Conservation (phyloP, 2,113 vertebrate genomes). For the Hyperoodon ampullatus region DNA sequence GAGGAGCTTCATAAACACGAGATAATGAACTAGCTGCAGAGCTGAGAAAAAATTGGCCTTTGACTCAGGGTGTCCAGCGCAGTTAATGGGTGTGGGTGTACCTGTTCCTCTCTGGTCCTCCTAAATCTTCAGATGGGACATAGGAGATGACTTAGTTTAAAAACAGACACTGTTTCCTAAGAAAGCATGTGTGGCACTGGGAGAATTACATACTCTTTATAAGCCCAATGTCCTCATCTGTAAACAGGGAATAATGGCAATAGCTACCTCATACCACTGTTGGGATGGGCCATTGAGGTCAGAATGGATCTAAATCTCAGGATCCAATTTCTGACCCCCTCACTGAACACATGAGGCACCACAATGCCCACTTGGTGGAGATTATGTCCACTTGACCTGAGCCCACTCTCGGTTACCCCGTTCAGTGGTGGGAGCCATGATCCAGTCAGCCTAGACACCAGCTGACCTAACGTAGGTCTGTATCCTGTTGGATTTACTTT, state of each 20-base stretch:
- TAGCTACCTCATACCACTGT: neutral
- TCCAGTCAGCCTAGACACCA: neutral
- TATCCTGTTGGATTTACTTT: neutral
- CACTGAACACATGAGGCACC: neutral
- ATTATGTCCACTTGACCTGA: neutral
- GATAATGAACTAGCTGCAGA: neutral
- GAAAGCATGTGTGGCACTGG: neutral
- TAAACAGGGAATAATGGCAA: neutral
- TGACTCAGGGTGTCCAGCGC: neutral
- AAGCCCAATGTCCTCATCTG: neutral
- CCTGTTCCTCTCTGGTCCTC: neutral
- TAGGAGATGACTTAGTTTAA: neutral
- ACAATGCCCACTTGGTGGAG: neutral
- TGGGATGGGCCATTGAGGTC: neutral
- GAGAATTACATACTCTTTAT: neutral
- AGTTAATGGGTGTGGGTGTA: neutral
- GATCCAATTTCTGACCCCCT: neutral
- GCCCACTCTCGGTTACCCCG: neutral
- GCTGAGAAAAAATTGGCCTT: neutral
- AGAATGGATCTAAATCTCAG: neutral
- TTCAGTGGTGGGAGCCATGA: neutral
- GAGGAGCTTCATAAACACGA: neutral
- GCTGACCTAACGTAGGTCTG: neutral
- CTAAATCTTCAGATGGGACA: neutral
- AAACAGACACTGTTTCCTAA: neutral